Conservation (phyloP, 1,140 invertebrate species). For the Sycobia sp. region DNA sequence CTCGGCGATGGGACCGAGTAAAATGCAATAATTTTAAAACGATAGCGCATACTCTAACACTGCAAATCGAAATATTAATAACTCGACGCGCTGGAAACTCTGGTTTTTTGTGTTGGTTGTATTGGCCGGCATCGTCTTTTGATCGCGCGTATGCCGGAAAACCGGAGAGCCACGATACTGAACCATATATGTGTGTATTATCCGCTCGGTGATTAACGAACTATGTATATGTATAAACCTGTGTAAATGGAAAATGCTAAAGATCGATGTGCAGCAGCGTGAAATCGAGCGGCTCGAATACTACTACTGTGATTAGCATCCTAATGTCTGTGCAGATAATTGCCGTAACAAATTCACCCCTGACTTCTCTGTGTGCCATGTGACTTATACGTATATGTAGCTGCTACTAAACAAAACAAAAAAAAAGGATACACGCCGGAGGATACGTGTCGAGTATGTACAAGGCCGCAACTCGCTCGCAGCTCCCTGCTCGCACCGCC, state of each 20-base stretch:
- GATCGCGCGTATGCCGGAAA: too few species aligned
- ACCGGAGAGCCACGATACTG: slow-evolving; percentile 16
- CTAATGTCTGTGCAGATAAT: background rate
- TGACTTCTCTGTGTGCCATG: background rate
- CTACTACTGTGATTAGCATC: background rate
- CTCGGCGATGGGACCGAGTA: too few species aligned
- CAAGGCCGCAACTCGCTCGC: background rate
- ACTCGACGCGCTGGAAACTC: background rate
- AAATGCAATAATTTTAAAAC: too few species aligned
- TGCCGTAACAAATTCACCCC: background rate
- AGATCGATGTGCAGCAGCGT: background rate
- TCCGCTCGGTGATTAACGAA: slow-evolving; percentile 5
- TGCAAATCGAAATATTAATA: slow-evolving; percentile 14
- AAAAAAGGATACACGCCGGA: background rate
- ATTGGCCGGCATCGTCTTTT: slow-evolving; percentile 19
- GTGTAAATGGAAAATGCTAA: background rate
- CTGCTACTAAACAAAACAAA: slow-evolving; percentile 5
- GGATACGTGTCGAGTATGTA: background rate
- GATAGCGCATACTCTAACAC: too few species aligned
- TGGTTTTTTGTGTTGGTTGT: too few species aligned
- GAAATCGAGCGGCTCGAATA: background rate
- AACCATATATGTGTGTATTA: background rate
- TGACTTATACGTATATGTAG: too few species aligned
- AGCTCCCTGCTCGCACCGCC: background rate
- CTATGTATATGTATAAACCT: too few species aligned